Base-by-base conservation (phyloP, 1,140 invertebrate genomes). In the Ylistrum balloti region DNA sequence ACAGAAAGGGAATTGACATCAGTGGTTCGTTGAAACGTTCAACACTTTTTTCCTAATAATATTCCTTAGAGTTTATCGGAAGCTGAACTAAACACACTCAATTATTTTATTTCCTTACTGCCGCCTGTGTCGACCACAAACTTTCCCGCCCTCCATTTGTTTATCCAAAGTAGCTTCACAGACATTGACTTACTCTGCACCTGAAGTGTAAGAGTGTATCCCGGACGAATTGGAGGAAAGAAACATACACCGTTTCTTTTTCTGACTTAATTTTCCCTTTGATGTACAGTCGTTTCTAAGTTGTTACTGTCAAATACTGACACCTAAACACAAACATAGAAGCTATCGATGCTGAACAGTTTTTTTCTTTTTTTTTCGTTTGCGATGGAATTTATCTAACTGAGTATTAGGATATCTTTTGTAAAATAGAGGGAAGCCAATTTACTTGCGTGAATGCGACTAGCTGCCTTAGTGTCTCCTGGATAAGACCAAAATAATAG, bases 291-390 rank as follows among this genome's bases (percentile, higher is more conserved):
- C 56, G 56, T 74, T 74, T 74, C n/a, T 74, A 74, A 74, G 56
- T 74, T 74, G 56, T 74, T 74, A 74, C 56, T 74, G 56, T 74
- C 56, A 74, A 74, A 74, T n/a, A 74, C 56, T 74, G 56, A 74
- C 56, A 74, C 56, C 56, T 74, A 74, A 22, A 74, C 56, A 74
- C 56, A 74, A 74, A 74, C 56, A 74, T 28, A 74, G 56, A 74
- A 28, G 56, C 56, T 74, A 74, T 74, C 56, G 56, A 74, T 74
- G 56, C 56, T 74, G 28, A 74, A n/a, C 56, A 74, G 56, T 74
- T 74, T 74, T 74, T 74, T 74, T n/a, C 22, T 74, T 74, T 74
- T 74, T 74, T 74, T 74, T 74, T 74, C 56, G 56, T 74, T 74
- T 74, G 56, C 56, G n/a, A 74, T 74, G 56, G 56, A 74, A 74